Percentiles rank a stretch among this genome's conserved stretches.
These are phyloP conservation scores for Falcaria lacertinaria DNA, from an alignment of 2,888 invertebrate genomes.

Conservation along the genomic window DNA sequence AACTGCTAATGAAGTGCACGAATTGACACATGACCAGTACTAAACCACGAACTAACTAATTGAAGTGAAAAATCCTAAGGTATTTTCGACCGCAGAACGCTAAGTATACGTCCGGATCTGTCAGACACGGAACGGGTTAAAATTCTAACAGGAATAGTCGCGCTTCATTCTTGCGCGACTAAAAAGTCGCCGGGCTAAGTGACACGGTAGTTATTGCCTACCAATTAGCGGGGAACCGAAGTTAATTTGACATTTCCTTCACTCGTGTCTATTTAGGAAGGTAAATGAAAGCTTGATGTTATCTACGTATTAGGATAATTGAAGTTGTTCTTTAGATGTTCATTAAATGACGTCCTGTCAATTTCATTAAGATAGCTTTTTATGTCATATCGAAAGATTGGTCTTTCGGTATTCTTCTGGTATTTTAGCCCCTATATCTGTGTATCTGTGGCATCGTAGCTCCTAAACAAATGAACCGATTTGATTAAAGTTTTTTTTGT, in stretches of 20 bases:
- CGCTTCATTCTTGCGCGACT: conserved; percentile 16
- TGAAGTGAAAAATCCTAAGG: conserved; percentile 4
- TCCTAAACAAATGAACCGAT: too few relatives aligned
- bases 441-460: too few relatives aligned
- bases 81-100: conserved; percentile 22
- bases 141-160: conserved; percentile 16
- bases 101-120: conserved; percentile 42
- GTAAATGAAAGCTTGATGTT: not conserved
- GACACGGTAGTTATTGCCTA: conserved; percentile 23
- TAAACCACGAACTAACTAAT: not conserved
- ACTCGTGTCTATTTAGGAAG: not conserved
- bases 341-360: too few relatives aligned
- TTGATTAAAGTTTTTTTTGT: too few relatives aligned
- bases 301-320: too few relatives aligned
- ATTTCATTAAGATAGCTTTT: too few relatives aligned
- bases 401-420: too few relatives aligned
- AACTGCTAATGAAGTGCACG: not conserved
- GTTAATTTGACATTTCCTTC: conserved; percentile 12
- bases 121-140: conserved; percentile 39
- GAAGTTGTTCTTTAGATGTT: too few relatives aligned
- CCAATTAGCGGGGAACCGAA: conserved; percentile 15
- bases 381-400: too few relatives aligned
- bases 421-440: too few relatives aligned
- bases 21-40: not conserved
- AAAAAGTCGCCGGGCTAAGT: conserved; percentile 23